These are phyloP conservation scores for Nebria ingens DNA, from an alignment of 1,140 invertebrate species.

Conservation along the genomic window DNA sequence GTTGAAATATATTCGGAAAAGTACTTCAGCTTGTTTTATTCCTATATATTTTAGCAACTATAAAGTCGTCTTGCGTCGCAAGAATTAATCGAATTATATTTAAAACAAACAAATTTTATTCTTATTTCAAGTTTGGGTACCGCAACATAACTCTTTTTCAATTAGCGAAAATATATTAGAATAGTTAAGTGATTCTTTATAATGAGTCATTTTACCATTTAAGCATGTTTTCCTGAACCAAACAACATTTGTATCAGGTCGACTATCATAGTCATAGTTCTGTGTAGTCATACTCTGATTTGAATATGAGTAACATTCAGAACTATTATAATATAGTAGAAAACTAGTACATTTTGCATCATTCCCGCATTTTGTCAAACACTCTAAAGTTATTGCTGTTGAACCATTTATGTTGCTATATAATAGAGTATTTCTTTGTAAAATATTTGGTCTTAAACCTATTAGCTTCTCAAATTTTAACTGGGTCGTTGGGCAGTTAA, in stretches of 20 bases:
- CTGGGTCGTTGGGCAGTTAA: neutral
- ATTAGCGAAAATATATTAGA: neutral
- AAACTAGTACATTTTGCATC: conserved; percentile 37
- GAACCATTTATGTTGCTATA: neutral
- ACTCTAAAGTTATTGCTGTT: conserved; percentile 38
- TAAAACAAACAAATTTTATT: no score
- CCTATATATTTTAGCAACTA: no score
- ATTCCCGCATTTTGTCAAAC: conserved; percentile 34
- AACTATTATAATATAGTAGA: conserved; percentile 33
- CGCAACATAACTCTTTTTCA: neutral
- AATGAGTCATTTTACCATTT: conserved; percentile 22
- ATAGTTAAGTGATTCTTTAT: no score
- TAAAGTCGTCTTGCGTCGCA: no score
- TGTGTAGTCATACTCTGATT: conserved; percentile 25
- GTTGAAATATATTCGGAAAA: no score
- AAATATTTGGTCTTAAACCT: conserved; percentile 26
- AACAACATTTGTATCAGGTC: conserved; percentile 35
- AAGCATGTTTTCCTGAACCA: conserved; percentile 41
- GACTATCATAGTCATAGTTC: conserved; percentile 27
- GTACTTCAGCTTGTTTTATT: no score
- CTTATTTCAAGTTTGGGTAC: no score
- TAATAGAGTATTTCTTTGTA: conserved; percentile 13
- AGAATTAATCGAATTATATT: no score
- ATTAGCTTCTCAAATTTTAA: conserved; percentile 29
- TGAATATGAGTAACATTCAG: conserved; percentile 36